These are phyloP conservation scores for Marmota flaviventris DNA, from an alignment of 2,113 vertebrate genomes.

Conservation along the genomic window DNA sequence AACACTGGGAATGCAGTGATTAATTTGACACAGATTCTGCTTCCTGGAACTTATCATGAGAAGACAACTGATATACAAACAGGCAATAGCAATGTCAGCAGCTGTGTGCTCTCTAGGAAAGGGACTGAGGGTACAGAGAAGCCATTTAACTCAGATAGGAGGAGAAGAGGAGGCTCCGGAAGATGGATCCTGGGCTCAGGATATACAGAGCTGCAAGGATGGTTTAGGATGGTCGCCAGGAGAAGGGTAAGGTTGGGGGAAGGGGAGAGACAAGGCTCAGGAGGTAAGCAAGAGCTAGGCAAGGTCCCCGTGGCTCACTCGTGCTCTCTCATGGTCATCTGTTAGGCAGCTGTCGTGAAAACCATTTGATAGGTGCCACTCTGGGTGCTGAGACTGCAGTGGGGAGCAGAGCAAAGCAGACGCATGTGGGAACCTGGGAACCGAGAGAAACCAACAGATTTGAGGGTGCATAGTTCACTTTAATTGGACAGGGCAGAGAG, in stretches of 20 bases:
- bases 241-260: neutral
- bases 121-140: neutral
- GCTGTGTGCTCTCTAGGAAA: neutral
- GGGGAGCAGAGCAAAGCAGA: neutral
- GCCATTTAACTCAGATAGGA: neutral
- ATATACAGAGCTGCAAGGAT: fast-evolving
- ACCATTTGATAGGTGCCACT: neutral
- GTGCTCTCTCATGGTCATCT: neutral
- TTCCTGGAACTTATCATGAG: neutral
- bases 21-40: neutral
- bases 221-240: neutral
- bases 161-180: neutral
- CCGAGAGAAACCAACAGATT: neutral
- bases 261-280: neutral
- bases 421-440: fast-evolving
- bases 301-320: neutral
- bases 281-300: neutral
- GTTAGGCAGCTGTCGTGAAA: neutral
- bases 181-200: neutral
- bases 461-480: neutral
- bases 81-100: fast-evolving
- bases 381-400: neutral
- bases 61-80: fast-evolving
- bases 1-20: no score
- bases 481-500: neutral